Base-by-base conservation (phyloP, 2,797 vertebrate species). In the Darevskia nairensis region DNA sequence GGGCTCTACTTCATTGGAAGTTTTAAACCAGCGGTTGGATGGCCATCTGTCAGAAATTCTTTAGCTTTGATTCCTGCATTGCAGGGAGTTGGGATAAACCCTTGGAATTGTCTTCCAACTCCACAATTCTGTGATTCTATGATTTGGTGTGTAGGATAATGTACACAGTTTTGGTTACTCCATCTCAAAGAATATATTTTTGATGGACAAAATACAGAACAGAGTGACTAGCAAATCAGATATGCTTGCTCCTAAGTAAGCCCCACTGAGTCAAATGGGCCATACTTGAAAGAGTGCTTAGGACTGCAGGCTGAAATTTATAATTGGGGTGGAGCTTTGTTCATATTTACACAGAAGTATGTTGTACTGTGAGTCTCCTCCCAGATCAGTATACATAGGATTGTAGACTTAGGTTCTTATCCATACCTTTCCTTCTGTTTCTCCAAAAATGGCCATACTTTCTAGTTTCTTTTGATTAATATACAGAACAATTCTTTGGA, bases 381-480 rank as follows among this genome's bases (percentile, higher is more conserved):
- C 11, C 21, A 23, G n/a, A 69, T 74, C 25, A 64, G 4, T 39
- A 15, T 64, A 7, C 13, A 9, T 41, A 41, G 71, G 46, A 61
- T 29, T 75, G 72, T 23, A 44, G 35, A 8, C 25, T 29, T 72
- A 35, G 25, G 21, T 77, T 76, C 44, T 17, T 44, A 44, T 61
- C 61, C 59, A 59, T 75, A 86, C 17, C 23, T 55, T 41, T 29
- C 75, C 11, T 46, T 76, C 75, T 77, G 25, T 66, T 9, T 85
- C 76, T 86, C 46, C 27, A 82, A 64, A 82, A 89, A 68, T 76
- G 72, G 79, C 35, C 79, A 86, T 66, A 29, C n/a, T 76, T 89
- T 82, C 61, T 55, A 75, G 59, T 55, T 55, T 68, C 84, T 76
- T 55, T 66, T 81, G 78, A 80, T 89, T 85, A 82, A 75, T 81